Conservation (phyloP, 2,113 vertebrate genomes). For the Callocephalon fimbriatum region DNA sequence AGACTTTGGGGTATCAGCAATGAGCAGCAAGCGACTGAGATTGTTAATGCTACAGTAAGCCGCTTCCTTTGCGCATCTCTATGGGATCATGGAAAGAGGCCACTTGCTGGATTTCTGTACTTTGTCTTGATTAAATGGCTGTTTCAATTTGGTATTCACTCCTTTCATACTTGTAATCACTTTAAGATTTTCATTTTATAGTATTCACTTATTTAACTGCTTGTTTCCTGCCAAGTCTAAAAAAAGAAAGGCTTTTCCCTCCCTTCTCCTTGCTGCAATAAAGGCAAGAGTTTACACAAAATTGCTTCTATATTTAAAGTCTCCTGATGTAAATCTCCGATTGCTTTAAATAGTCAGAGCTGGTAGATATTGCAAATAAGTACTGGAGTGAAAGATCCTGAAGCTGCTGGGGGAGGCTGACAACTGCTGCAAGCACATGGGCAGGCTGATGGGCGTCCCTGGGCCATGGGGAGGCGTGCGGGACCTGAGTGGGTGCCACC, state of each 20-base stretch:
- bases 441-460: not conserved
- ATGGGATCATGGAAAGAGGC: conserved; percentile 29
- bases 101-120: conserved; percentile 13
- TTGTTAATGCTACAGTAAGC: not conserved
- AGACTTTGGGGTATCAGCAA: not conserved
- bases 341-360: not conserved
- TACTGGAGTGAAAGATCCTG: not conserved
- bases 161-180: conserved; percentile 45
- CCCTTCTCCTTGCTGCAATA: conserved; percentile 12
- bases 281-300: conserved; percentile 37
- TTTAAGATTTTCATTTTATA: conserved; percentile 54
- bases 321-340: not conserved
- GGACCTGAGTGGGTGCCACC: not conserved
- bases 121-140: conserved; percentile 51
- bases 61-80: not conserved
- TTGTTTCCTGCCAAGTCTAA: conserved; percentile 56
- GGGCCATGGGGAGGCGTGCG: not conserved
- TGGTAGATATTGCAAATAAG: not conserved
- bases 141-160: conserved; percentile 10
- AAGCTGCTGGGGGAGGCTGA: not conserved
- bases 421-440: accelerated
- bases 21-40: not conserved
- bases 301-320: conserved; percentile 39
- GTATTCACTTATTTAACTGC: conserved; percentile 50
- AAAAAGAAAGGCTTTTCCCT: conserved; percentile 43